These are phyloP conservation scores for Sebastes nivosus DNA, from an alignment of 2,797 vertebrate genomes.

Conservation along the genomic window DNA sequence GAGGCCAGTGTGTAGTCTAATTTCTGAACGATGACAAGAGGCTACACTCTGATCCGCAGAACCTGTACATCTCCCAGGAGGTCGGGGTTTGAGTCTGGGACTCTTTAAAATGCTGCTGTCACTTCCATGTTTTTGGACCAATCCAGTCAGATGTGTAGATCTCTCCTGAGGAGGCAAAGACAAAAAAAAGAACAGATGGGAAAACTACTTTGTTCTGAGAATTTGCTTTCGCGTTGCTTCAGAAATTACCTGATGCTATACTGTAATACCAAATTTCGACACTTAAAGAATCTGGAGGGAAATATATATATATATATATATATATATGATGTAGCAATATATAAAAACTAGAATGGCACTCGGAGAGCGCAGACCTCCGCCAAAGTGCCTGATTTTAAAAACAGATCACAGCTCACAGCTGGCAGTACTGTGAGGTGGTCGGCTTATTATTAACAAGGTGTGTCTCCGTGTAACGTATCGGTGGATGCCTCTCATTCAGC, in stretches of 20 bases:
- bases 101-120: slow-evolving; percentile 32
- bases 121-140: slow-evolving; percentile 40
- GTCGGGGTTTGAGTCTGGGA: slow-evolving; percentile 50
- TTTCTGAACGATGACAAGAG: slow-evolving; percentile 31
- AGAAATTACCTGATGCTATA: neutral
- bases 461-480: too few relatives aligned
- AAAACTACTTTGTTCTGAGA: neutral
- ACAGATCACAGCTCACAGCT: too few relatives aligned
- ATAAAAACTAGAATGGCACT: too few relatives aligned
- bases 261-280: neutral
- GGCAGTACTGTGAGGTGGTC: too few relatives aligned
- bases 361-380: too few relatives aligned
- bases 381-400: too few relatives aligned
- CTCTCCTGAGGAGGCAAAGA: slow-evolving; percentile 38
- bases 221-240: neutral
- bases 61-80: slow-evolving; percentile 28
- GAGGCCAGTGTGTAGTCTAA: neutral
- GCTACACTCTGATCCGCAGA: slow-evolving; percentile 21
- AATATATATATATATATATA: neutral
- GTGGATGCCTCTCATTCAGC: too few relatives aligned
- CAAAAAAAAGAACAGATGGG: neutral
- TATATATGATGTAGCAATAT: neutral
- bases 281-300: neutral
- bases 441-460: too few relatives aligned
- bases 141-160: slow-evolving; percentile 12